Evolutionary conservation across 2,797 vertebrate species (phyloP).

Genomic region (Decapterus maruadsi): DNA sequence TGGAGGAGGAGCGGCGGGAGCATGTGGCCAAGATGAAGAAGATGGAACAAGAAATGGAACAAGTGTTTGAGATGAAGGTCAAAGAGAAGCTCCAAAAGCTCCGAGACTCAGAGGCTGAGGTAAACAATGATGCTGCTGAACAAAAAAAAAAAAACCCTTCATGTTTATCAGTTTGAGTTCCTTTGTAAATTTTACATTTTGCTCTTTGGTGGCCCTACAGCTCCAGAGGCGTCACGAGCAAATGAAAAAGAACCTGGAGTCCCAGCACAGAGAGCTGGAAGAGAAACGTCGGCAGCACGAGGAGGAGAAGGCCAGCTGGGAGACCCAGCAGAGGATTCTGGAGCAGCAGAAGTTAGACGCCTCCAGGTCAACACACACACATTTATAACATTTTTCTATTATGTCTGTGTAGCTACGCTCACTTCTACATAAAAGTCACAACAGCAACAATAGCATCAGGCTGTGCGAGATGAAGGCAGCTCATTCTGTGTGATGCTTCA

Average conservation of each 20-base stretch:
- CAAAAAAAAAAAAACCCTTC: neutral
- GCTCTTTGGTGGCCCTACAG: constrained; percentile 69
- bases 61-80: constrained; percentile 99
- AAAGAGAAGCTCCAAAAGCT: constrained; percentile 98
- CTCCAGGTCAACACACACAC: constrained; percentile 85
- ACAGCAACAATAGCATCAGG: no score
- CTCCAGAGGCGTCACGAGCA: constrained; percentile 96
- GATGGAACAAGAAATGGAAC: constrained; percentile 99
- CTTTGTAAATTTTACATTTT: neutral
- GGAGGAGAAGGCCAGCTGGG: constrained; percentile 93
- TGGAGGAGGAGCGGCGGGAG: constrained; percentile 96
- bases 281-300: constrained; percentile 93
- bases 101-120: constrained; percentile 95
- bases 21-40: constrained; percentile 97
- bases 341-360: constrained; percentile 93
- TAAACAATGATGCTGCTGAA: constrained; percentile 40
- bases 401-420: no score
- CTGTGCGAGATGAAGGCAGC: no score
- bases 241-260: constrained; percentile 98
- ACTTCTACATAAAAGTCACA: no score
- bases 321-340: constrained; percentile 92
- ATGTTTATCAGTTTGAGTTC: neutral
- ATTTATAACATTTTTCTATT: no score
- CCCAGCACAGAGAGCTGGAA: constrained; percentile 96
- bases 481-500: no score